Evolutionary conservation across 1,140 invertebrate species (phyloP), one percentile per base, ranked within the genome.

Genomic region (Hesperophylax magnus): DNA sequence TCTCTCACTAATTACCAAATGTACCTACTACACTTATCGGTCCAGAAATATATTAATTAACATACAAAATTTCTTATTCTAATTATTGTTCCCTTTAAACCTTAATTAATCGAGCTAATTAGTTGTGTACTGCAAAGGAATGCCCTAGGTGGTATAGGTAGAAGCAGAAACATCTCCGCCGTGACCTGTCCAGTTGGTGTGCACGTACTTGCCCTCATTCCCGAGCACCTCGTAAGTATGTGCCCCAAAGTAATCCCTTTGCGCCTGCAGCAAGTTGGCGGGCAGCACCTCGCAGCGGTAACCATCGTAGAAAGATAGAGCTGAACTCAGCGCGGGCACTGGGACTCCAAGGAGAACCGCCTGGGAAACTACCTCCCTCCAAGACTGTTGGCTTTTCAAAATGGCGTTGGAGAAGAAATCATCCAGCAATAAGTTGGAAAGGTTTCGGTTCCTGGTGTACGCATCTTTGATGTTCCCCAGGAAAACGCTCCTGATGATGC

Each of bases 161-260:
- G 97, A 96, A 11, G 98, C 97, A 1, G 98, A 98, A 0, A 99
- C 97, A 85, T 97, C 97, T 77, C 98, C 98, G 60, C 98, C 98
- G 84, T 96, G 95, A 17, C 98, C 98, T 9, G 98, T 99, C 98
- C 98, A 99, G 88, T 99, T 99, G 63, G 98, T 99, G 86, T 99
- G 98, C 0, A 98, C 91, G 88, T 96, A 99, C 82, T 93, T 94
- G 27, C 98, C 98, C 58, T 98, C 98, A 77, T 95, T 90, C 9
- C 90, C 91, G 4, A 98, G 86, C 60, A 99, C 88, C 88, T 99
- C 98, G 85, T 99, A 99, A 0, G 98, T 99, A 87, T 99, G 99
- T 0, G 99, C 98, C 0, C 99, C 99, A 87, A 99, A 99, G 87
- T 98, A 99, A 89, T 99, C 98, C 54, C 99, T 90, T 89, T 99